Conservation (phyloP, 2,888 invertebrate species). For the Mesodorylaimus sp. region DNA sequence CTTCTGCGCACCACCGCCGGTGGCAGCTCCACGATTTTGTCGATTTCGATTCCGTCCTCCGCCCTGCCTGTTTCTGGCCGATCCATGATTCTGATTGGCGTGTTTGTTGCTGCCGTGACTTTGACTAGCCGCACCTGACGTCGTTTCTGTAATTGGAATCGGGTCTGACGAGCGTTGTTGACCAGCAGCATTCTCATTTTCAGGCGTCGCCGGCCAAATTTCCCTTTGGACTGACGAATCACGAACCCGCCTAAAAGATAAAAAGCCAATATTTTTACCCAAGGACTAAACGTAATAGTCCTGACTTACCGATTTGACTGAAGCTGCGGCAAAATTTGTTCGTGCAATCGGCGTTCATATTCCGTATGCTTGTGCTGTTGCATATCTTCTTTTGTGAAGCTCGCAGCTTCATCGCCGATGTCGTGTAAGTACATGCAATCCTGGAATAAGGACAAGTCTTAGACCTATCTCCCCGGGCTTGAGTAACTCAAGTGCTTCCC, state of each 20-base stretch:
- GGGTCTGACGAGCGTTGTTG: neutral
- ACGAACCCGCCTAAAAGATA: neutral
- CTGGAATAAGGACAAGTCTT: conserved; percentile 25
- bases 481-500: neutral
- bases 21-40: too few species aligned
- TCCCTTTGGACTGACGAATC: neutral
- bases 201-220: neutral
- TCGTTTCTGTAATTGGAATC: neutral
- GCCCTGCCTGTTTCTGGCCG: too few species aligned
- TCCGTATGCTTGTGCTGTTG: neutral
- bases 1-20: too few species aligned
- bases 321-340: neutral
- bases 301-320: neutral
- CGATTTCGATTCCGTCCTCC: too few species aligned
- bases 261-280: neutral
- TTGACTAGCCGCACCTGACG: too few species aligned
- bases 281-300: neutral
- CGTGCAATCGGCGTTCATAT: neutral
- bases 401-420: conserved; percentile 74
- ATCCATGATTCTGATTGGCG: too few species aligned
- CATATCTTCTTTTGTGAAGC: conserved; percentile 95
- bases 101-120: too few species aligned
- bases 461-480: neutral
- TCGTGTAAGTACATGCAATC: conserved; percentile 99
- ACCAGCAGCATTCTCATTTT: neutral